Conservation (phyloP, 2,113 vertebrate species). For the Erpornis zantholeuca region DNA sequence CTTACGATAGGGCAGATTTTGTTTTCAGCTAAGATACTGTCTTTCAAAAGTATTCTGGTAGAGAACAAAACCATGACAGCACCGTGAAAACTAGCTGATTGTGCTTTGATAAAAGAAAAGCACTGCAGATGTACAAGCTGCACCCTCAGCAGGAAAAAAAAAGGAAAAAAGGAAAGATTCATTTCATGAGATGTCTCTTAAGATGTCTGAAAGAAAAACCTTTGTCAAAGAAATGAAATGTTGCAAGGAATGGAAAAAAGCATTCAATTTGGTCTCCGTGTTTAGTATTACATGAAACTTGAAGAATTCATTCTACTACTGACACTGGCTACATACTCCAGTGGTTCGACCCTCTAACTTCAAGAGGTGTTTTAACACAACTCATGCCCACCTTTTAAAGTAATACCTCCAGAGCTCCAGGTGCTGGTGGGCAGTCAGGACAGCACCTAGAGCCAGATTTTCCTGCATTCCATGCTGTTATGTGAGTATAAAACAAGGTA, state of each 20-base stretch:
- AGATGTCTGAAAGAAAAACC: not conserved
- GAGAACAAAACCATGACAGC: not conserved
- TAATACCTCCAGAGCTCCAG: not conserved
- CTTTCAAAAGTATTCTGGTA: not conserved
- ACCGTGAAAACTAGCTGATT: not conserved
- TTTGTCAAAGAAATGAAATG: not conserved
- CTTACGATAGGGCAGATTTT: not conserved
- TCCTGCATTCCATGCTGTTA: not conserved
- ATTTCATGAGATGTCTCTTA: not conserved
- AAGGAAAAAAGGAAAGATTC: not conserved
- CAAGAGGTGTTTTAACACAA: not conserved
- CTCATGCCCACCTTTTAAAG: not conserved
- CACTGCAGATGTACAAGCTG: not conserved
- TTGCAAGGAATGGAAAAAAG: not conserved
- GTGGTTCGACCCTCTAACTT: not conserved
- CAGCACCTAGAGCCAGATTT: not conserved
- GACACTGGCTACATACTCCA: not conserved
- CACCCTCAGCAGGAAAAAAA: not conserved
- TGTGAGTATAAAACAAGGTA: not conserved
- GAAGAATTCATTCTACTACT: not conserved
- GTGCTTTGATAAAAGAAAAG: not conserved
- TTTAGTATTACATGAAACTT: not conserved
- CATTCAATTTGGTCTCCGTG: not conserved
- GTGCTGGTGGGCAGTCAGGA: not conserved
- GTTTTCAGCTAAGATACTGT: not conserved